Base-by-base conservation (phyloP, 2,113 vertebrate genomes). In the Menura novaehollandiae region DNA sequence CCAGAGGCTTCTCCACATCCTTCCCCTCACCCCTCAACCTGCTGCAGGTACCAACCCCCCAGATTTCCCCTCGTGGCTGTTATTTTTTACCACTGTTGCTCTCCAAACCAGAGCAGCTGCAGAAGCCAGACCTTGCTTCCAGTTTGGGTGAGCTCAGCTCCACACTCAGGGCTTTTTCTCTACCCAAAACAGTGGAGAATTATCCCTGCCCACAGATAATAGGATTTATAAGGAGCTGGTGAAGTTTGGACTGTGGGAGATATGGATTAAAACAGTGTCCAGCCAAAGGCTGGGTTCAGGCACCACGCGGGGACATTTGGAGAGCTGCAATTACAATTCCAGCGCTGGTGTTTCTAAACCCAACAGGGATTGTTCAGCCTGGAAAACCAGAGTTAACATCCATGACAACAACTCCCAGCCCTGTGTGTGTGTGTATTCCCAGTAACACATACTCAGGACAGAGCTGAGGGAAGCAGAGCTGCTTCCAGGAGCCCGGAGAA, bases 141-240 rank as follows among this genome's bases (percentile, higher is more conserved):
- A 18, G n/a, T 7, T n/a, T 20, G 30, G 55, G 23, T 26, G 9
- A 6, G 13, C 43, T 64, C 24, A 15, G 46, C 22, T 37, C 41
- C 9, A 19, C 15, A 21, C 32, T 8, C 58, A 11, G 60, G n/a
- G 60, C 35, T 58, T 43, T 7, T 28, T 11, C 52, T 44, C 62
- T 6, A 7, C 27, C 15, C 33, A 10, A 43, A 89, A 4, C 0
- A 1, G 37, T n/a, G n/a, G n/a, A n/a, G n/a, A n/a, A n/a, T n/a
- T n/a, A n/a, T 7, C 58, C 30, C 6, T 52, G 14, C 23, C 33
- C 46, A 21, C 3, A 76, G 20, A 21, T 3, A 30, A 35, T 0
- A 13, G 1, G 4, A 77, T 62, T 53, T 39, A 47, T 11, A 47
- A 79, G 32, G 21, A 23, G 21, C 30, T 71, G 19, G 2, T 64